A percentile compares a stretch with the other conserved stretches of the same genome.
phyloP scores from a whole-genome alignment of 2,888 invertebrate species.

The Plebejus melissa region DNA sequence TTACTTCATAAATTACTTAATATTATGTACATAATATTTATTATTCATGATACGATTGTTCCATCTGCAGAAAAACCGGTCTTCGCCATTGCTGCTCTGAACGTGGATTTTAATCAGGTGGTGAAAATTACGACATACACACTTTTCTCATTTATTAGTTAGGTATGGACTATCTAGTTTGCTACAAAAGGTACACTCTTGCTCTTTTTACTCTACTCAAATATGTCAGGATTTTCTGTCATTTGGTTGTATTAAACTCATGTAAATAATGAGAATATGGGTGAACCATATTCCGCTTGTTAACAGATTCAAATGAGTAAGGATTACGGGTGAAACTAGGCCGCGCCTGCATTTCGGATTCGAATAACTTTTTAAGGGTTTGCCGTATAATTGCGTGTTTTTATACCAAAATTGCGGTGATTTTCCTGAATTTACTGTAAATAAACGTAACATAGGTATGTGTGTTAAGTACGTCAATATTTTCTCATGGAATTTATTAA shows the following conservation, averaged over 20 bases:
- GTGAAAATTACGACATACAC: no score
- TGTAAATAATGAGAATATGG: not conserved
- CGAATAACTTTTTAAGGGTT: constrained; percentile 1
- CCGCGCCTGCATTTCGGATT: constrained; percentile 11
- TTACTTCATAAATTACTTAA: no score
- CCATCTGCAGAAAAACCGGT: no score
- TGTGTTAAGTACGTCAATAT: not conserved
- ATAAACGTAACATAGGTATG: not conserved
- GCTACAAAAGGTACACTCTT: not conserved
- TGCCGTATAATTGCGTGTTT: not conserved
- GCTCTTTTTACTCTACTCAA: not conserved
- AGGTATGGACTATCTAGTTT: no score
- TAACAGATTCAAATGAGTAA: not conserved
- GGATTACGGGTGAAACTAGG: constrained; percentile 21
- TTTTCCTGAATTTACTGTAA: not conserved
- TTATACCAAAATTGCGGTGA: not conserved
- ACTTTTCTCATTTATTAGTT: no score
- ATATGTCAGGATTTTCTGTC: not conserved
- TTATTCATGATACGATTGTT: no score
- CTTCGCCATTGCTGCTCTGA: no score
- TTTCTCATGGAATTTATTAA: not conserved
- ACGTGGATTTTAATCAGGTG: no score
- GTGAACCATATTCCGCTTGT: not conserved
- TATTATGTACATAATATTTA: no score
- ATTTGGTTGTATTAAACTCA: not conserved